Evolutionary conservation across 2,797 vertebrate species (phyloP).

Genomic region (Halcyon chelicuti): DNA sequence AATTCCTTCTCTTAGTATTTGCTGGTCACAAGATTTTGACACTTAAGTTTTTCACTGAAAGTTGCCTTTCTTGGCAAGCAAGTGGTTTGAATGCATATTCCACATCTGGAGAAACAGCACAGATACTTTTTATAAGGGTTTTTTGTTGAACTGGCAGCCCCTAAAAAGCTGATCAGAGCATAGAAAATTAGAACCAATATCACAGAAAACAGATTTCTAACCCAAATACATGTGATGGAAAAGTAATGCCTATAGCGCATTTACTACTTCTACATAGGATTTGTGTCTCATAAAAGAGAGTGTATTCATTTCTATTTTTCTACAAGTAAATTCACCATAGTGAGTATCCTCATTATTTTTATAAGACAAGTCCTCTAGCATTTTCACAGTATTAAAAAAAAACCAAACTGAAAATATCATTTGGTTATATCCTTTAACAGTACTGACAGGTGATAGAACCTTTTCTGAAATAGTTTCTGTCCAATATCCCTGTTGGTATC

Average conservation of each 20-base stretch:
- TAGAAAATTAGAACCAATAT: background rate
- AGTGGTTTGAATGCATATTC: background rate
- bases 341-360: background rate
- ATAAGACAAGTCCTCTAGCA: background rate
- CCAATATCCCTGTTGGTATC: background rate
- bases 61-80: background rate
- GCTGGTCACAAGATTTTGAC: background rate
- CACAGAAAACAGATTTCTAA: background rate
- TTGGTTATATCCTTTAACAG: constrained; percentile 39
- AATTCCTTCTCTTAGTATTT: background rate
- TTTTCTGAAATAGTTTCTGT: constrained; percentile 48
- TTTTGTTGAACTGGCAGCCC: background rate
- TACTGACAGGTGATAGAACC: background rate
- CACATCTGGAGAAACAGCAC: background rate
- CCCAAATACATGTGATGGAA: background rate
- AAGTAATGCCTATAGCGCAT: background rate
- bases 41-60: background rate
- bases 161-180: background rate
- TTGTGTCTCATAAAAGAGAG: background rate
- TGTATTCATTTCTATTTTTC: constrained; percentile 2
- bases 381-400: background rate
- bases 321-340: constrained; percentile 9
- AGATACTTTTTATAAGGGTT: background rate
- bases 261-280: background rate
- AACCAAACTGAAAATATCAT: background rate